Percentiles rank a stretch among this genome's conserved stretches.
These are phyloP conservation scores for Ochotona princeps DNA, from an alignment of 2,113 vertebrate species.

Conservation along the genomic window DNA sequence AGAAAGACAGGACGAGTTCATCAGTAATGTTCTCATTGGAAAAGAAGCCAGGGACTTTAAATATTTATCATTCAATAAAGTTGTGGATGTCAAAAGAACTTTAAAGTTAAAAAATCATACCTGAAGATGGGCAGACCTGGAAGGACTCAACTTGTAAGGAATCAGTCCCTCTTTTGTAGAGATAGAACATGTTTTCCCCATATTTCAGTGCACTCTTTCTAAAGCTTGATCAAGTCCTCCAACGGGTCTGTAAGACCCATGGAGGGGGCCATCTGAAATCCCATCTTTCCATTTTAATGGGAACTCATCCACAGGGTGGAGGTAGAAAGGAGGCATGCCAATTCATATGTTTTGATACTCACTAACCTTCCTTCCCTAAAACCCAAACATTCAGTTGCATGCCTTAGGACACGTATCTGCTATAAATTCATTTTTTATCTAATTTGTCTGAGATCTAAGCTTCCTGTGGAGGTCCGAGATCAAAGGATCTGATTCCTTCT, in stretches of 20 bases:
- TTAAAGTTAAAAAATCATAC: not conserved
- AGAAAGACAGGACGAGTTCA: not conserved
- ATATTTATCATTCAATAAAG: not conserved
- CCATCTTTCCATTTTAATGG: slow-evolving; percentile 82
- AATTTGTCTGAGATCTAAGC: slow-evolving; percentile 98
- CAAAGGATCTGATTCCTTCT: slow-evolving; percentile 97
- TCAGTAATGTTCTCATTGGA: not conserved
- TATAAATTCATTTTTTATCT: slow-evolving; percentile 99
- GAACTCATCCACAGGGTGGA: slow-evolving; percentile 79
- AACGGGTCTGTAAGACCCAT: slow-evolving; percentile 49
- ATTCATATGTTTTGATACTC: slow-evolving; percentile 88
- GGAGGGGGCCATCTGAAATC: slow-evolving; percentile 68
- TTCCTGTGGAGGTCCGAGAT: slow-evolving; percentile 97
- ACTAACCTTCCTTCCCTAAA: slow-evolving; percentile 85
- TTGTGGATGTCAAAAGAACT: not conserved
- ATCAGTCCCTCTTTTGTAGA: not conserved
- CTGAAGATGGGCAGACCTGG: not conserved
- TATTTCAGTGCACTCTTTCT: not conserved
- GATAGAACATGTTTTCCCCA: not conserved
- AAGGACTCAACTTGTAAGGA: not conserved
- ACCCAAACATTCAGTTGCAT: slow-evolving; percentile 85
- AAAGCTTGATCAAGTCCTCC: slow-evolving; percentile 29
- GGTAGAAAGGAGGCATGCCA: slow-evolving; percentile 80
- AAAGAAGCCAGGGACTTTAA: not conserved
- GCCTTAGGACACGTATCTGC: slow-evolving; percentile 92